These are phyloP conservation scores for Sanderia malayensis DNA, from an alignment of 30 jellyfish, hydroid and myxozoan genomes.

Conservation along the genomic window DNA sequence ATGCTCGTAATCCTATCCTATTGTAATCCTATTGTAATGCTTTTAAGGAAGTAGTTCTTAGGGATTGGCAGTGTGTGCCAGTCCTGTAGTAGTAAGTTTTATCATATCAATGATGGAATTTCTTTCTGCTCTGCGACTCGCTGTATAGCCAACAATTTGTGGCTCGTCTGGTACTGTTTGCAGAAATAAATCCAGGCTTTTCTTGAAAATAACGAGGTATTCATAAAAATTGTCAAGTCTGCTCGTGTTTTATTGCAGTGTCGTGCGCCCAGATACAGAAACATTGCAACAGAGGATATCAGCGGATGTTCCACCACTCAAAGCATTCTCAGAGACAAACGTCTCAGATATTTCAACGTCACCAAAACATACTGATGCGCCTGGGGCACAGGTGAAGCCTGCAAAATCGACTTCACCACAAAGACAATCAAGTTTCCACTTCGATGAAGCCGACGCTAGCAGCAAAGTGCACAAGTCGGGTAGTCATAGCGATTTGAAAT, in stretches of 20 bases:
- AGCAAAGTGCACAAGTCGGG: slow-evolving; percentile 17
- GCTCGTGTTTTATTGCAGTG: slow-evolving; percentile 21
- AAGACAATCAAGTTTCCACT: slow-evolving; percentile 24
- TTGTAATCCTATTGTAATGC: too few relatives aligned
- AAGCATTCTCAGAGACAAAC: slow-evolving; percentile 29
- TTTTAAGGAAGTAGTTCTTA: too few relatives aligned
- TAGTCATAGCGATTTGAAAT: slow-evolving; percentile 19
- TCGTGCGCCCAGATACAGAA: slow-evolving; percentile 50
- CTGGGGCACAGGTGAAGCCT: neutral
- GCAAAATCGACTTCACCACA: neutral
- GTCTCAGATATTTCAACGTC: slow-evolving; percentile 25
- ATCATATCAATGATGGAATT: too few relatives aligned
- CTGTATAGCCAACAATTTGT: too few relatives aligned
- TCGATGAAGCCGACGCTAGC: slow-evolving; percentile 9
- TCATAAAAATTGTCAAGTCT: too few relatives aligned
- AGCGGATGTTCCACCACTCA: slow-evolving; percentile 26
- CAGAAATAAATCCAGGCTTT: too few relatives aligned
- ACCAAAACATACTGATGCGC: slow-evolving; percentile 2
- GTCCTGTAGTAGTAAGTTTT: too few relatives aligned
- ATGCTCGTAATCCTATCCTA: too few relatives aligned
- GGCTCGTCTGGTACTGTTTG: too few relatives aligned
- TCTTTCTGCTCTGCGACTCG: too few relatives aligned
- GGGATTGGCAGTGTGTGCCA: too few relatives aligned
- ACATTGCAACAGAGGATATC: slow-evolving; percentile 56
- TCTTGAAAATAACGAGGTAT: too few relatives aligned